Conservation (phyloP, 2,113 vertebrate species). For the Oryzias celebensis region DNA sequence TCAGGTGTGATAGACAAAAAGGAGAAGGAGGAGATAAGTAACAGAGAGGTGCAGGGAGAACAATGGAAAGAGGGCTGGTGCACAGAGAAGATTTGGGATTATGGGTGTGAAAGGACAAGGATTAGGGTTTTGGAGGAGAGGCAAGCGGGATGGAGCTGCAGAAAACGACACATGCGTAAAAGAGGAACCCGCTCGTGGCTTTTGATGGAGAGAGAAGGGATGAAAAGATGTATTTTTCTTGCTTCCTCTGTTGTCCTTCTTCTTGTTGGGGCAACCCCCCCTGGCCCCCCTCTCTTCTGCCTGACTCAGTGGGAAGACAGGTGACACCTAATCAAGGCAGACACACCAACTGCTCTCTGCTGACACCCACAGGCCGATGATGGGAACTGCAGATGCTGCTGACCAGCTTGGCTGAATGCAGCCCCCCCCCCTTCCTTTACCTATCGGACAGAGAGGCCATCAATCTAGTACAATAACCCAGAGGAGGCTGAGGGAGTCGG, state of each 20-base stretch:
- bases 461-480: conserved; percentile 53
- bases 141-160: conserved; percentile 44
- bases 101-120: conserved; percentile 64
- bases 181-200: conserved; percentile 50
- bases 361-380: conserved; percentile 71
- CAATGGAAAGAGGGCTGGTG: conserved; percentile 56
- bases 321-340: conserved; percentile 66
- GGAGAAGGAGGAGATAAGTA: conserved; percentile 49
- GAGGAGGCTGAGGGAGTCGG: conserved; percentile 49
- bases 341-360: conserved; percentile 73
- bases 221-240: conserved; percentile 72
- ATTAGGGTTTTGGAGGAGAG: conserved; percentile 65
- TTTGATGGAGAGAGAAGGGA: conserved; percentile 60
- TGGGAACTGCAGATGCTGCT: conserved; percentile 56
- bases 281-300: conserved; percentile 59
- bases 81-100: conserved; percentile 73
- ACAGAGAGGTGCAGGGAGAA: conserved; percentile 53
- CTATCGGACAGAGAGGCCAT: conserved; percentile 45
- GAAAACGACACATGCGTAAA: conserved; percentile 35
- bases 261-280: conserved; percentile 65
- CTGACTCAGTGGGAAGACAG: conserved; percentile 69
- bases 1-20: conserved; percentile 63
- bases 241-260: conserved; percentile 68
- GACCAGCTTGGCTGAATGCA: conserved; percentile 25
- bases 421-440: conserved; percentile 1